Conservation (phyloP, 2,797 vertebrate species). For the Ambastaia sidthimunki region DNA sequence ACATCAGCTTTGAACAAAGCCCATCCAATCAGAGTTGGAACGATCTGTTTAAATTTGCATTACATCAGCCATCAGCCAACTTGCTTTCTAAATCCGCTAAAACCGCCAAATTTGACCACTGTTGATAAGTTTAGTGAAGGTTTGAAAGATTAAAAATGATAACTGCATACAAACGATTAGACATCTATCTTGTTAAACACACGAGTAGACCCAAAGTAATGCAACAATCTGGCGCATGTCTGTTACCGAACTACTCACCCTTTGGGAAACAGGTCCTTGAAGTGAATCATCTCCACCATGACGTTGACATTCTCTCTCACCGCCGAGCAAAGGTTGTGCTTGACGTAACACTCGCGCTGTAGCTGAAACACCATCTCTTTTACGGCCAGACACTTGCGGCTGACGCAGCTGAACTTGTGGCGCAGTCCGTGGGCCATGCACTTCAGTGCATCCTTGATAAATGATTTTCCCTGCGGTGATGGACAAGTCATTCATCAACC, state of each 20-base stretch:
- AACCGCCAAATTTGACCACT: no score
- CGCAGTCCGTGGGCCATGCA: slow-evolving; percentile 93
- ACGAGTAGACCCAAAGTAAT: no score
- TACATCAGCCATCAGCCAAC: no score
- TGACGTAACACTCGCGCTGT: slow-evolving; percentile 93
- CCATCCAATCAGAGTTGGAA: no score
- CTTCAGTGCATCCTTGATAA: slow-evolving; percentile 92
- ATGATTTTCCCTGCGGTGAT: slow-evolving; percentile 88
- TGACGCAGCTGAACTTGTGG: slow-evolving; percentile 94
- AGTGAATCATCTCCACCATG: slow-evolving; percentile 93
- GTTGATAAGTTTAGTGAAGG: no score
- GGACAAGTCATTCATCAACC: slow-evolving; percentile 19
- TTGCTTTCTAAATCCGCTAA: no score
- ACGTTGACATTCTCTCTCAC: slow-evolving; percentile 88
- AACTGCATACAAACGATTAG: no score
- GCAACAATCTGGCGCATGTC: no score
- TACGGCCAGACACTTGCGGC: slow-evolving; percentile 90
- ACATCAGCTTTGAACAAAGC: no score
- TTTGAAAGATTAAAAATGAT: no score
- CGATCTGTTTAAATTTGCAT: no score
- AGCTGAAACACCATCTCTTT: slow-evolving; percentile 92
- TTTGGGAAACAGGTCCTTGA: slow-evolving; percentile 91
- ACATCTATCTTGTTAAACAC: not conserved
- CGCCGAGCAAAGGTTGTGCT: slow-evolving; percentile 89
- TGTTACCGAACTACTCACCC: slow-evolving; percentile 81